Evolutionary conservation across 2,888 invertebrate genomes (phyloP), one percentile per base, ranked within the genome.

Genomic region (Temnothorax ravouxi): DNA sequence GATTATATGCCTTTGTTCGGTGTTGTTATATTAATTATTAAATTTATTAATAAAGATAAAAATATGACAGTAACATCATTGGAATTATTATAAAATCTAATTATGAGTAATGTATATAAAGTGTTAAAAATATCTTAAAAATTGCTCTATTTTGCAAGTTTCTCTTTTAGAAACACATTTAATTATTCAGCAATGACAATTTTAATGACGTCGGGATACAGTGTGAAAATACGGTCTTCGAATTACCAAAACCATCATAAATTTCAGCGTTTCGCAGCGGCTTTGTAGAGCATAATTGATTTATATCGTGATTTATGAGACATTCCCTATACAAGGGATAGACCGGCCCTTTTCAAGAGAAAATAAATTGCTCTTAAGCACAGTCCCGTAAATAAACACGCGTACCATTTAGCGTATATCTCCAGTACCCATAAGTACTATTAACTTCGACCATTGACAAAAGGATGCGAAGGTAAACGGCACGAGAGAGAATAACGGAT

Each of bases 371-470:
- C 64, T 86, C 86, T 84, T 72, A 80, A 67, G 84, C 71, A 66
- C 21, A 74, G 77, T 67, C 83, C 56, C 80, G 87, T 87, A 89
- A 89, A 89, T 89, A 88, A 85, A 86, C 83, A 84, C 84, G 84
- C 82, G 76, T 83, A 64, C 75, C 71, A 72, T 81, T 87, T 71
- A 69, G 80, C 74, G 81, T 9, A 81, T 85, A 87, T 79, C 81
- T 85, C 62, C 77, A 69, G 76, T 75, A 59, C 64, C 69, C 82
- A 71, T 82, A 83, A 90, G 88, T 62, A 86, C 74, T 89, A 88
- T 90, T 90, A 89, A 87, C 83, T 87, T 80, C 64, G 86, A 88
- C 84, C 75, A 86, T 84, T 84, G 75, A 81, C 69, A 80, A 80
- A 59, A 61, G 50, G 52, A 34, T n/a, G 15, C 79, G 50, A 72